A percentile compares a stretch with the other conserved stretches of the same genome.
Evolutionary conservation across 2,797 vertebrate species (phyloP).

Genomic region (Eidolon dupreanum): DNA sequence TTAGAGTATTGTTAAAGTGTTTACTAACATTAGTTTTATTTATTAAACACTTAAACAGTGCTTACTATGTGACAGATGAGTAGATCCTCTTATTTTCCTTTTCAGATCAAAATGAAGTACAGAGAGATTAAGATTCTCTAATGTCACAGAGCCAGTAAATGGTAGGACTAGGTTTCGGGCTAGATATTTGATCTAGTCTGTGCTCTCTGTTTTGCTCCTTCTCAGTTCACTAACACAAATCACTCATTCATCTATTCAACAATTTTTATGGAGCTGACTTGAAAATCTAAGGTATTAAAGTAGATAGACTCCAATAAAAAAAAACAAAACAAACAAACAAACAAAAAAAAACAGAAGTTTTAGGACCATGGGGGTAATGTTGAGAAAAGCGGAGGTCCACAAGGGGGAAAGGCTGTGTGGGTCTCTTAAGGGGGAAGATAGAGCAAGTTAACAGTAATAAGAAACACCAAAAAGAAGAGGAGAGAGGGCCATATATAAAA

Average conservation of each 20-base stretch:
- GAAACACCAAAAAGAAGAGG: neutral
- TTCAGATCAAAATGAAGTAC: neutral
- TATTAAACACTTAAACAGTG: neutral
- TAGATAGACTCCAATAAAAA: neutral
- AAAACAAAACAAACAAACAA: neutral
- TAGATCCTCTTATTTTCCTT: neutral
- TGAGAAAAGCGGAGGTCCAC: neutral
- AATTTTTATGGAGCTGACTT: neutral
- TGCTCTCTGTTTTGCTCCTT: neutral
- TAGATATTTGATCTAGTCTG: neutral
- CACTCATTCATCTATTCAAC: neutral
- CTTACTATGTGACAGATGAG: neutral
- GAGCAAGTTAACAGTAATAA: neutral
- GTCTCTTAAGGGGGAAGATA: neutral
- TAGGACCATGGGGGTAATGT: neutral
- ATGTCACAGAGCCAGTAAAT: neutral
- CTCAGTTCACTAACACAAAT: neutral
- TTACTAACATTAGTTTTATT: neutral
- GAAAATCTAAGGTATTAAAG: constrained; percentile 3
- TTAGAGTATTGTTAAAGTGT: neutral
- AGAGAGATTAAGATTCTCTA: neutral
- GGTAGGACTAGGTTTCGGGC: neutral
- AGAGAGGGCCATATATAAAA: neutral
- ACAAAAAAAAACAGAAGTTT: neutral
- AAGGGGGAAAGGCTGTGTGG: too few species aligned